Conservation (phyloP, 1,140 invertebrate genomes). For the Trachymyrmex septentrionalis region DNA sequence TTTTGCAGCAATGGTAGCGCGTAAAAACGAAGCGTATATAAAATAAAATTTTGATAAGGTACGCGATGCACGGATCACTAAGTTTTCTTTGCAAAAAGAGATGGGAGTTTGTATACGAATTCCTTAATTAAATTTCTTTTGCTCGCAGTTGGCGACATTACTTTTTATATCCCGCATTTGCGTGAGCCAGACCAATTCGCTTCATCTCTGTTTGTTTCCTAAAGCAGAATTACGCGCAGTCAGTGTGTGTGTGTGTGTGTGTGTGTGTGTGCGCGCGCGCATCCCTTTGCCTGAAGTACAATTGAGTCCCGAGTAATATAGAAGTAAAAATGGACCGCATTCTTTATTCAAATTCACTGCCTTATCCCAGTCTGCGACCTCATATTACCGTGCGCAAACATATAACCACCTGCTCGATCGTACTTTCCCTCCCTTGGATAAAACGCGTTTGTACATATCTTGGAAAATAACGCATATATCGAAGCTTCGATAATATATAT, state of each 20-base stretch:
- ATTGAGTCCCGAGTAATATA: neutral
- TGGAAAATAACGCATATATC: neutral
- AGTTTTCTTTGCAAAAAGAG: slow-evolving; percentile 29
- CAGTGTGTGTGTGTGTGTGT: no score
- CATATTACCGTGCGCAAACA: neutral
- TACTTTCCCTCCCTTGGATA: neutral
- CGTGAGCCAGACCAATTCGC: neutral
- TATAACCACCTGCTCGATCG: neutral
- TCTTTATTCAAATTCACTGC: slow-evolving; percentile 35
- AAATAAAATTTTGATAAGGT: slow-evolving; percentile 36
- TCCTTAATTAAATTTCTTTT: slow-evolving; percentile 53
- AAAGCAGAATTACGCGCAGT: slow-evolving; percentile 18
- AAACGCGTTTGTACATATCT: neutral
- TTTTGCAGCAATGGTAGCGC: neutral
- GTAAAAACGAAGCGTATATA: neutral
- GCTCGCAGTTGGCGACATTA: slow-evolving; percentile 8
- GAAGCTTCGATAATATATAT: neutral
- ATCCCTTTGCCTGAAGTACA: neutral
- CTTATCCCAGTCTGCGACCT: neutral
- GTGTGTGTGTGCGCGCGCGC: neutral
- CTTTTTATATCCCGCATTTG: slow-evolving; percentile 45
- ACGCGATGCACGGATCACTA: neutral
- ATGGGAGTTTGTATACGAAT: slow-evolving; percentile 44
- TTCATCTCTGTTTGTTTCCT: slow-evolving; percentile 22
- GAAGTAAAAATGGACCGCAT: neutral